A percentile compares a stretch with the other conserved stretches of the same genome.
These are phyloP conservation scores for Latrodectus hesperus DNA, from an alignment of 2,888 invertebrate genomes.

Conservation along the genomic window DNA sequence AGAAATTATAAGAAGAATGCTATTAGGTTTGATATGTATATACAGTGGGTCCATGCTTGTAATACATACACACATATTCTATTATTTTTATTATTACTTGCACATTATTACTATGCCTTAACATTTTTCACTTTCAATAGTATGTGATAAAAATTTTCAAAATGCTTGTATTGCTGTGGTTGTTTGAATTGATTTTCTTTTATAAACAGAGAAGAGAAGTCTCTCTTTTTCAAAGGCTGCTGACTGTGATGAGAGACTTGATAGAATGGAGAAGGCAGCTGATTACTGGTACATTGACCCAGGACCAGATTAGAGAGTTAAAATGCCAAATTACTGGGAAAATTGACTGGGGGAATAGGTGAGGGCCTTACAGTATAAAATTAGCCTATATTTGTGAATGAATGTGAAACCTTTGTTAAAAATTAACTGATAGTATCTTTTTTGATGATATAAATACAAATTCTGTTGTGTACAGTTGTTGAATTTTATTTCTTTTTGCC, in stretches of 20 bases:
- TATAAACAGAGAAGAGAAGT: conserved; percentile 84
- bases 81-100: too few species aligned
- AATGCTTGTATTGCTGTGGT: too few species aligned
- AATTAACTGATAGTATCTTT: neutral
- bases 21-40: too few species aligned
- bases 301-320: conserved; percentile 86
- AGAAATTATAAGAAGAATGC: too few species aligned
- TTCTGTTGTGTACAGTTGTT: neutral
- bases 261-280: conserved; percentile 89
- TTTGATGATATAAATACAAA: neutral
- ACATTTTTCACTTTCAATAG: too few species aligned
- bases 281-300: conserved; percentile 90
- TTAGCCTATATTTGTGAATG: too few species aligned
- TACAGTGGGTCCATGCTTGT: too few species aligned
- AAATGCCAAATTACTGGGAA: conserved; percentile 70
- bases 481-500: too few species aligned
- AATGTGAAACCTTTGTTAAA: too few species aligned
- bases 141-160: too few species aligned
- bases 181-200: neutral
- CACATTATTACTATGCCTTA: too few species aligned
- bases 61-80: too few species aligned
- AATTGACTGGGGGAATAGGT: conserved; percentile 72
- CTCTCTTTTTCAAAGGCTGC: conserved; percentile 88
- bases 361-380: conserved; percentile 14
- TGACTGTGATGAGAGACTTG: conserved; percentile 92